Base-by-base conservation (phyloP, 35 echinoderm and acorn worm species). In the Chiridota heheva region DNA sequence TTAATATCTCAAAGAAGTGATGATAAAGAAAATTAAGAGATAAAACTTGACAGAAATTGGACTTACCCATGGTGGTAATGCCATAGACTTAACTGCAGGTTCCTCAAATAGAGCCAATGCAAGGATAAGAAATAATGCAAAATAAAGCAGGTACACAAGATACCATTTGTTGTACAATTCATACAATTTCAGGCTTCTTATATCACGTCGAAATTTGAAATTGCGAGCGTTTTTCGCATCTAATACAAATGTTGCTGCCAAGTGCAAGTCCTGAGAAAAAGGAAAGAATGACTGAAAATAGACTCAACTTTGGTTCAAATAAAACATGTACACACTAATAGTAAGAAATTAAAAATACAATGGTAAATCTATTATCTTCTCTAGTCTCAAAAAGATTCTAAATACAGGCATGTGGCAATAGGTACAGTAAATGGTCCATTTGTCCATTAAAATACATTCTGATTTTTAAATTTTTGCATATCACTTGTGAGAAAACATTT, bases 31-130 rank as follows among this genome's bases (percentile, higher is more conserved):
- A 51, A 51, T 51, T 12, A 51, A 51, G 47, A 63, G 16, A 28
- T 63, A 13, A 63, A 13, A 8, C 7, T 8, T 8, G 27, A 8
- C 8, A 13, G 31, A 63, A 63, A 8, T 13, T 13, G 7, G 6
- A 73, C 88, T 65, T 69, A 97, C 94, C 89, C 92, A 96, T 46
- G 86, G 78, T 13, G 87, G 93, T 78, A 96, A 42, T 28, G 27
- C 62, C 32, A 90, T 45, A 64, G 39, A 70, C 7, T 60, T n/a
- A 34, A 96, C 76, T 24, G 88, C 85, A 34, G 95, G 95, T n/a
- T 92, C 85, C 79, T 98, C 95, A 86, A 98, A 98, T 20, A 98
- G 39, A 8, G 95, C 95, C 44, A 98, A 49, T 16, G 69, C 44
- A 2, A 91, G 58, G 42, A 84, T 91, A 12, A 98, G 38, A 37